These are phyloP conservation scores for Chrysomela aeneicollis DNA, from an alignment of 2,888 invertebrate genomes.

Conservation along the genomic window DNA sequence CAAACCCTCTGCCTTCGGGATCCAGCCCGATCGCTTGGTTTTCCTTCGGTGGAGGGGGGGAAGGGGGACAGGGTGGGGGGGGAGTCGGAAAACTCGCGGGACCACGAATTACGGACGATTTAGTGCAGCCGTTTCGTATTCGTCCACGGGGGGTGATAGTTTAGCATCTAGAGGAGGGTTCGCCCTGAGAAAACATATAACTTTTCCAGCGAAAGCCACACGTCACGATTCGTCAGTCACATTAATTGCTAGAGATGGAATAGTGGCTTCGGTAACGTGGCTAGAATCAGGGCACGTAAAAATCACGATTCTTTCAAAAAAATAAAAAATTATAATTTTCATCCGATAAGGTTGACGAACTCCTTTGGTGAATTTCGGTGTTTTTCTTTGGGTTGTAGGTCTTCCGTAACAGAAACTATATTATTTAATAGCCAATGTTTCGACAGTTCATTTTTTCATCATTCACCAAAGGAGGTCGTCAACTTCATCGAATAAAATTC, in stretches of 20 bases:
- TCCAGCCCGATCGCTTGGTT: not conserved
- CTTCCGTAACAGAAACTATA: no score
- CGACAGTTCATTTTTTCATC: no score
- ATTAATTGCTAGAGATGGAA: not conserved
- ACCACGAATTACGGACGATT: conserved; percentile 56
- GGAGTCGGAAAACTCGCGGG: conserved; percentile 35
- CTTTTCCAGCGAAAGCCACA: conserved; percentile 15
- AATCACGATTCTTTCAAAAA: no score
- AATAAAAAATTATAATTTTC: no score
- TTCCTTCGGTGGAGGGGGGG: not conserved
- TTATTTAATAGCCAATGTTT: no score
- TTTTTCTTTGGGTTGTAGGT: no score
- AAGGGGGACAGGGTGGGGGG: not conserved
- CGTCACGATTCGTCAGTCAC: not conserved
- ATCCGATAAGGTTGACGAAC: no score
- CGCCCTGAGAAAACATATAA: conserved; percentile 28
- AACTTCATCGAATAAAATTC: no score
- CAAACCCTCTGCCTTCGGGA: not conserved
- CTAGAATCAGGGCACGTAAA: no score
- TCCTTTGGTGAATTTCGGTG: no score
- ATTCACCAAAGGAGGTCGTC: no score
- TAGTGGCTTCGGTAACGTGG: no score
- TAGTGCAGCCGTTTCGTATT: conserved; percentile 54
- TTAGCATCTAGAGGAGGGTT: conserved; percentile 45
- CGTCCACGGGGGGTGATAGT: conserved; percentile 56